A percentile compares a stretch with the other conserved stretches of the same genome.
phyloP scores from a whole-genome alignment of 2,797 vertebrate genomes.

The Onychomys leucogaster region DNA sequence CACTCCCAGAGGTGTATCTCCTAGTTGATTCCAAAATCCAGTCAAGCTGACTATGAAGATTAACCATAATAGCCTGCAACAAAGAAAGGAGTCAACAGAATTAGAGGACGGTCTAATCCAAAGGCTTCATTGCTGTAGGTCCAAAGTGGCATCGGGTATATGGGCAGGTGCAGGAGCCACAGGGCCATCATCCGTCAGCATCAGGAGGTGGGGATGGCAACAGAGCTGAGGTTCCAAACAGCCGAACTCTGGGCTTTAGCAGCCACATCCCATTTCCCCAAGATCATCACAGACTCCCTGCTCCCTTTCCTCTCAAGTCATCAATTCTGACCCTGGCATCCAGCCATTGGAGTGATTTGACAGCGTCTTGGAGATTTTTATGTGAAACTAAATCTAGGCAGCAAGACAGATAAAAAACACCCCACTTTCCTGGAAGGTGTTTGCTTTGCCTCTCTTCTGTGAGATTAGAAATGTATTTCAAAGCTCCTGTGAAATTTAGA shows the following conservation, averaged over 20 bases:
- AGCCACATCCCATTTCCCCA: conserved; percentile 19
- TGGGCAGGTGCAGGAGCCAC: not conserved
- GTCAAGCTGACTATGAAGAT: not conserved
- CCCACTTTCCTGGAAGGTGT: conserved; percentile 2
- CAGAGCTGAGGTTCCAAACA: not conserved
- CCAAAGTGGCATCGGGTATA: not conserved
- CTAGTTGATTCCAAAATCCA: not conserved
- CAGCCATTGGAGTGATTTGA: conserved; percentile 26
- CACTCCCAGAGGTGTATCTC: not conserved
- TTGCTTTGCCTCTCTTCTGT: conserved; percentile 61
- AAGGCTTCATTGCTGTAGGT: not conserved
- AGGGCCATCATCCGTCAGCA: not conserved
- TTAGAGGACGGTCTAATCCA: not conserved
- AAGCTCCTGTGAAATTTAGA: conserved; percentile 49
- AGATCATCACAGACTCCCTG: conserved; percentile 35
- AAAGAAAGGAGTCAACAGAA: not conserved
- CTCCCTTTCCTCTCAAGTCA: conserved; percentile 25
- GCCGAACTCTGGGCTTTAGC: not conserved
- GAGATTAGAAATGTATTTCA: conserved; percentile 47
- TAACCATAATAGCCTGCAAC: not conserved
- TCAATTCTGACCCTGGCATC: conserved; percentile 38
- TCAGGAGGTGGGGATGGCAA: not conserved
- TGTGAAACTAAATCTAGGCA: conserved; percentile 18
- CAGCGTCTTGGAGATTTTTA: conserved; percentile 25
- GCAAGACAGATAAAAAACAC: not conserved